Evolutionary conservation across 2,113 vertebrate genomes (phyloP).

Genomic region (Camelus dromedarius): DNA sequence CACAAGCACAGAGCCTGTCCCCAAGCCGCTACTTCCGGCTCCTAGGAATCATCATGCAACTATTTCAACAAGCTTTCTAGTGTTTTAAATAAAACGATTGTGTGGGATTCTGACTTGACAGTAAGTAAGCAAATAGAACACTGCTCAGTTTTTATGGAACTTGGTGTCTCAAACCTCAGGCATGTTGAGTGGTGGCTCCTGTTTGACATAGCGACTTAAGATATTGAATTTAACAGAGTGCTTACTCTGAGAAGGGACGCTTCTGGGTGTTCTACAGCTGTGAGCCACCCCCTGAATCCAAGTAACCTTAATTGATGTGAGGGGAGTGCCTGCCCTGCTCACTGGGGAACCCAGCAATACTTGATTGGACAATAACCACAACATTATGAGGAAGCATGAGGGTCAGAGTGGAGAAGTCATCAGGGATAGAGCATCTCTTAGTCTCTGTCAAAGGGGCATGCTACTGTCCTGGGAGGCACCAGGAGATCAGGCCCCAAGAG

Average conservation of each 20-base stretch:
- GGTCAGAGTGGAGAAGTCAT: not conserved
- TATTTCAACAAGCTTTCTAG: not conserved
- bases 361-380: not conserved
- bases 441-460: not conserved
- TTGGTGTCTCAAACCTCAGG: conserved; percentile 1
- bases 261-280: not conserved
- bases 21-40: not conserved
- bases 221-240: not conserved
- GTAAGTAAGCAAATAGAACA: not conserved
- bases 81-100: not conserved
- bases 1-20: not conserved
- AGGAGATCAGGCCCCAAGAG: not conserved
- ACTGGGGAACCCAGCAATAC: not conserved
- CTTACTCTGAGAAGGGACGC: not conserved
- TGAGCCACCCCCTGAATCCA: not conserved
- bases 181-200: not conserved
- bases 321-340: not conserved
- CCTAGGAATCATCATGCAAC: not conserved
- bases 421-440: not conserved
- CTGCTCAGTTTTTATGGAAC: not conserved
- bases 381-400: not conserved
- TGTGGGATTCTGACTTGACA: not conserved
- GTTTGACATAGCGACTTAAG: not conserved
- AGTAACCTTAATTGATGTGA: not conserved
- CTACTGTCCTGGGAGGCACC: not conserved